These are phyloP conservation scores for Semicossyphus pulcher DNA, from an alignment of 2,113 vertebrate genomes.

Conservation along the genomic window DNA sequence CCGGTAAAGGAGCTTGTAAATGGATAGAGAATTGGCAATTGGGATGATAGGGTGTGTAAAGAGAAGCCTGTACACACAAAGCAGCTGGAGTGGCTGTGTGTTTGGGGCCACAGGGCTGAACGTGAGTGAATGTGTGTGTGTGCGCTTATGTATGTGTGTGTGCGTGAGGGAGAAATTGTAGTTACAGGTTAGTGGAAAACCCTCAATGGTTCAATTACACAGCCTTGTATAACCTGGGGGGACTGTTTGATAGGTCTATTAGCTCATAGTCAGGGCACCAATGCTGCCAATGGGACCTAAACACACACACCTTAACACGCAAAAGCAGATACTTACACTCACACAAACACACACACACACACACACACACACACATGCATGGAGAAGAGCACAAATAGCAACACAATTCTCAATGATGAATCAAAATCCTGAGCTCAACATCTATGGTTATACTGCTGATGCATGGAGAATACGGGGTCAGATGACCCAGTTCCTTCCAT, in stretches of 20 bases:
- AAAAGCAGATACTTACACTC: constrained; percentile 32
- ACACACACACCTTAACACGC: no score
- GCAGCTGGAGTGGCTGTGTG: constrained; percentile 42
- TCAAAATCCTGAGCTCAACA: not conserved
- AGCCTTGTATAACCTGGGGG: constrained; percentile 63
- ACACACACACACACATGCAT: not conserved
- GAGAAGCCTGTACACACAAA: constrained; percentile 39
- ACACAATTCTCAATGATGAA: constrained; percentile 12
- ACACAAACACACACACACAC: not conserved
- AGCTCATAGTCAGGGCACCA: constrained; percentile 66
- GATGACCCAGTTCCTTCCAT: not conserved
- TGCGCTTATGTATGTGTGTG: not conserved
- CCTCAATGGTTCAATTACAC: constrained; percentile 76
- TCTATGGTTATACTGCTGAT: not conserved
- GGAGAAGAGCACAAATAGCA: constrained; percentile 1
- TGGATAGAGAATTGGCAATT: constrained; percentile 28
- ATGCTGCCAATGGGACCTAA: constrained; percentile 48
- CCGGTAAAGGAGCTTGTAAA: not conserved
- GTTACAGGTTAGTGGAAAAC: constrained; percentile 64
- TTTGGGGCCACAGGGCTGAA: constrained; percentile 43
- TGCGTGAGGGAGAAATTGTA: constrained; percentile 43
- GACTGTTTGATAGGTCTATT: constrained; percentile 73
- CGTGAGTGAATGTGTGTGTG: constrained; percentile 1
- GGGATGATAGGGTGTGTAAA: constrained; percentile 31
- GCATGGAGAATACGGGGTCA: not conserved